These are phyloP conservation scores for Scartelaos histophorus DNA, from an alignment of 2,113 vertebrate species.

Conservation along the genomic window DNA sequence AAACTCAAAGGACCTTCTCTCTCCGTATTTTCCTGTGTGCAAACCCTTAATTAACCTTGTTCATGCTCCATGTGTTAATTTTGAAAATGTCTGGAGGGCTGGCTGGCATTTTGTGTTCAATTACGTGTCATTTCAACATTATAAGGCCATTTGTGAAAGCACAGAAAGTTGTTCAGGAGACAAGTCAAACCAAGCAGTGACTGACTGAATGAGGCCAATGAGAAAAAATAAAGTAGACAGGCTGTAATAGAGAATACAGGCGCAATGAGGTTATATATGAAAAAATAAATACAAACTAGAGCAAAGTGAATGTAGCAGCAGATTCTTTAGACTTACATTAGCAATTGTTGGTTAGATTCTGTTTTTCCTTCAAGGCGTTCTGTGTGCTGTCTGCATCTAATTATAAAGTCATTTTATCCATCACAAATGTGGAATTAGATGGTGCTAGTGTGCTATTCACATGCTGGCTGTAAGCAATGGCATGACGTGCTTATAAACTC, in stretches of 20 bases:
- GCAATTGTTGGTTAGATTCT: too few species aligned
- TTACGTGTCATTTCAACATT: not conserved
- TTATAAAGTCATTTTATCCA: too few species aligned
- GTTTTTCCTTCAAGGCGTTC: too few species aligned
- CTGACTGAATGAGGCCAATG: not conserved
- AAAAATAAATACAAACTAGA: too few species aligned
- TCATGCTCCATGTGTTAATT: slow-evolving; percentile 2
- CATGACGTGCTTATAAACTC: too few species aligned
- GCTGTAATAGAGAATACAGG: not conserved
- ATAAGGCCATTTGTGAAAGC: not conserved
- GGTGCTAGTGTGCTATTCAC: too few species aligned
- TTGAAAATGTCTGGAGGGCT: not conserved
- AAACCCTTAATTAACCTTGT: not conserved
- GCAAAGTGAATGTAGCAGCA: too few species aligned
- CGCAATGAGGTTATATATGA: not conserved
- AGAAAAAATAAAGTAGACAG: not conserved
- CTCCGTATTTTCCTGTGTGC: not conserved
- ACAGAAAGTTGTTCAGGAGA: not conserved
- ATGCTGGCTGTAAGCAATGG: too few species aligned
- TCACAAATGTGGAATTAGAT: too few species aligned
- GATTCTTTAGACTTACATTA: too few species aligned
- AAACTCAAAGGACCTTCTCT: not conserved
- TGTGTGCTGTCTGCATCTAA: too few species aligned
- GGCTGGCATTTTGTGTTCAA: not conserved
- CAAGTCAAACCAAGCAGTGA: not conserved